These are phyloP conservation scores for Rhizoglyphus robini DNA, from an alignment of 1,140 invertebrate genomes.

Conservation along the genomic window DNA sequence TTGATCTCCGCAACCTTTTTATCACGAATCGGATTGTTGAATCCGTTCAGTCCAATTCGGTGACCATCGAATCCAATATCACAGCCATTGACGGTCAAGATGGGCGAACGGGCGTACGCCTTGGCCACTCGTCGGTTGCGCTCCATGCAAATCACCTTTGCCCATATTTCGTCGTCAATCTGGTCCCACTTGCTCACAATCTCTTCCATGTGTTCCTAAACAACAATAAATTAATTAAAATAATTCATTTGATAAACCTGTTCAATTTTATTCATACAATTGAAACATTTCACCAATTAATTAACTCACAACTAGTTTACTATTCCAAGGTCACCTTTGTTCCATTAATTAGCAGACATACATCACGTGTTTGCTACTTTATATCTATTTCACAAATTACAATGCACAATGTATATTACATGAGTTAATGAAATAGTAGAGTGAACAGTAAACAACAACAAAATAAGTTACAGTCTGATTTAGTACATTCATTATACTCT, in stretches of 20 bases:
- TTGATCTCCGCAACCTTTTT: slow-evolving; percentile 79
- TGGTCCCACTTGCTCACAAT: slow-evolving; percentile 88
- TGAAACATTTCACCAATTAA: too few species aligned
- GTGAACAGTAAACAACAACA: too few species aligned
- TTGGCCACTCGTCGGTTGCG: slow-evolving; percentile 81
- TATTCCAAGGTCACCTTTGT: too few species aligned
- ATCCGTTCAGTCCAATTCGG: slow-evolving; percentile 60
- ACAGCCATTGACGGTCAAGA: slow-evolving; percentile 78
- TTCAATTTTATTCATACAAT: too few species aligned
- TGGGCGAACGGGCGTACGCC: slow-evolving; percentile 79
- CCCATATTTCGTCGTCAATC: slow-evolving; percentile 95
- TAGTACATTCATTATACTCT: too few species aligned
- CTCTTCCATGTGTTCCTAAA: slow-evolving; percentile 87
- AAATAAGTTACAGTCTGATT: too few species aligned
- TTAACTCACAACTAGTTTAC: too few species aligned
- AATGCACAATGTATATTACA: background rate
- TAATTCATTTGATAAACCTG: background rate
- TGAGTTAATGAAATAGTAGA: too few species aligned
- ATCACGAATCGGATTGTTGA: slow-evolving; percentile 85
- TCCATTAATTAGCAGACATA: background rate
- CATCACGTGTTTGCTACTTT: background rate
- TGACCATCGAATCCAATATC: slow-evolving; percentile 92
- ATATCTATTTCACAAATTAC: background rate
- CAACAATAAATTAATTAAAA: background rate
- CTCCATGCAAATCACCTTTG: slow-evolving; percentile 89